Evolutionary conservation across 2,113 vertebrate genomes (phyloP), one percentile per base, ranked within the genome.

Genomic region (Crotalus viridis): DNA sequence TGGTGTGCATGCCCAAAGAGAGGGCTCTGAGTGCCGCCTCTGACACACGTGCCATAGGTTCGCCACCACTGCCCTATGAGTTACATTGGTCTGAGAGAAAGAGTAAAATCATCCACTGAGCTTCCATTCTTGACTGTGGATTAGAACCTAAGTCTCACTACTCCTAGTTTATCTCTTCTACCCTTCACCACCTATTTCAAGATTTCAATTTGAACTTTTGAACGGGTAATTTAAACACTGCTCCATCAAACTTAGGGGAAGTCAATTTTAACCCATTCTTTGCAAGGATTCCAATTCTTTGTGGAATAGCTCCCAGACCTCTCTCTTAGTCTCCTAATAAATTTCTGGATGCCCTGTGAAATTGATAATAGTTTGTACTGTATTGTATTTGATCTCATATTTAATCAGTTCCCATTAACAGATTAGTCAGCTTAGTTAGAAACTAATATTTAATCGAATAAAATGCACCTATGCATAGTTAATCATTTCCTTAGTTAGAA

Each of bases 401-500:
- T 96, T 95, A 96, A 97, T 95, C 94, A 88, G 90, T 91, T 93
- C 96, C 97, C 96, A 94, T 95, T 97, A 97, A 95, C 96, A 94
- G 92, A 93, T 93, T 96, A 96, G 15, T 81, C 33, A 39, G 94
- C 96, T 97, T 90, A 95, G 28, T 59, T 55, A 46, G 69, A 96
- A 97, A 96, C 96, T 96, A 97, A 95, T 98, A 97, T 97, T 97
- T 97, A 97, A 96, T 95, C 93, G 54, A 93, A 46, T 95, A 93
- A 95, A 97, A 97, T 97, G 96, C 95, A 97, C 95, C 96, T 96
- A 96, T 96, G 94, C 96, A 96, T 97, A 95, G 95, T 94, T 97
- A 97, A 97, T 97, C 96, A 95, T 95, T 95, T 96, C 95, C 97
- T 98, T 97, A 97, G 97, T 97, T 96, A 96, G 94, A 96, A 39